Conservation (phyloP, 2,888 invertebrate genomes). For the Drosophila subsilvestris region DNA sequence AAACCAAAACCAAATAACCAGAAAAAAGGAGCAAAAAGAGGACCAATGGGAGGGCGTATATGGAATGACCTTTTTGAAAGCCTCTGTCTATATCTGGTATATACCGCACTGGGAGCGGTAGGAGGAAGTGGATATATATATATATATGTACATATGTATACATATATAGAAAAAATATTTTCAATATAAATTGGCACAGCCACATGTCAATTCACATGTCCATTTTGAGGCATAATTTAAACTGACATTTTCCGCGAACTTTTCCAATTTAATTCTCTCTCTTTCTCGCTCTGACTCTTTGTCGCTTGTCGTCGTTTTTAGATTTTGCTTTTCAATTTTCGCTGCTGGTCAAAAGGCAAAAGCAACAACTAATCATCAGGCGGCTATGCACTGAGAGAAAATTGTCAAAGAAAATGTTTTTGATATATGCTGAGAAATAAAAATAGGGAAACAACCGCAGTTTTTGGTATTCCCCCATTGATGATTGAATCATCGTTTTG, state of each 20-base stretch:
- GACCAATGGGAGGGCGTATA: constrained; percentile 44
- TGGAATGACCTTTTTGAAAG: constrained; percentile 45
- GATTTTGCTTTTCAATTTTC: not conserved
- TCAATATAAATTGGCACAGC: constrained; percentile 40
- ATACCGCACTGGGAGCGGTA: too few species aligned
- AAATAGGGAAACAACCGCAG: not conserved
- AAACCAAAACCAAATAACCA: constrained; percentile 36
- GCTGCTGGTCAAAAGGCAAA: constrained; percentile 19
- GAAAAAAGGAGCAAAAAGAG: not conserved
- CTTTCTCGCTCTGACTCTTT: not conserved
- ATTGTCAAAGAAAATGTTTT: not conserved
- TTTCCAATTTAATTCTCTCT: constrained; percentile 40
- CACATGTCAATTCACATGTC: constrained; percentile 64
- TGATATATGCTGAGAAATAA: not conserved
- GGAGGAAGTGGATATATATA: not conserved
- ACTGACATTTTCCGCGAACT: constrained; percentile 65
- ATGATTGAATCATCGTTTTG: not conserved
- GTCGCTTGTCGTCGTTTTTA: not conserved
- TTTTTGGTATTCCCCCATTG: not conserved
- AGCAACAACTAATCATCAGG: constrained; percentile 34
- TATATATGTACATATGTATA: not conserved
- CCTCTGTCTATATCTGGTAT: constrained; percentile 26
- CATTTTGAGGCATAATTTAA: constrained; percentile 72
- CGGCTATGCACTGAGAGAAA: constrained; percentile 45
- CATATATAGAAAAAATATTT: constrained; percentile 13